A percentile compares a stretch with the other conserved stretches of the same genome.
Conservation (phyloP, 92 coral and sea anemone genomes). For the Epizoanthus rinbou region DNA sequence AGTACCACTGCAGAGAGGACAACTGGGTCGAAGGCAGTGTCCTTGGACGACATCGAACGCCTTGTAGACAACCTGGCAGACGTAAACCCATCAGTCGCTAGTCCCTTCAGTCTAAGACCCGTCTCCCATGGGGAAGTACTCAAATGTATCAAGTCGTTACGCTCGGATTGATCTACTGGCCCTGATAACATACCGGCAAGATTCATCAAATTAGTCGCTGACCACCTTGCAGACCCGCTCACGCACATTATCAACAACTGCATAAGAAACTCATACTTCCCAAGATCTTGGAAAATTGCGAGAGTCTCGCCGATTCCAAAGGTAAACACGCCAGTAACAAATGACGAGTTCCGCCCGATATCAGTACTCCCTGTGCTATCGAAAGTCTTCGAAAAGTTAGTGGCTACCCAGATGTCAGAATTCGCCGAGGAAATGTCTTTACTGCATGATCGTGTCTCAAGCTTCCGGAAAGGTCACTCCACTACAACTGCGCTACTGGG, state of each 20-base stretch:
- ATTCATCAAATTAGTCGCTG: conserved; percentile 52
- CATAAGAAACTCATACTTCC: conserved; percentile 45
- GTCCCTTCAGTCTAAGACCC: conserved; percentile 23
- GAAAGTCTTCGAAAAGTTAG: conserved; percentile 45
- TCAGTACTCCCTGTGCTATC: conserved; percentile 57
- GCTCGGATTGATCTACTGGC: conserved; percentile 60
- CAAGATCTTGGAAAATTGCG: conserved; percentile 48
- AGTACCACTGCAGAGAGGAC: conserved; percentile 59
- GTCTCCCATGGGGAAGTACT: conserved; percentile 40
- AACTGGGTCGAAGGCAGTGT: conserved; percentile 16
- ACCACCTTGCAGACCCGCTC: conserved; percentile 49
- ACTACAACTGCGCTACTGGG: conserved; percentile 53
- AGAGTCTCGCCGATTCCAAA: conserved; percentile 56
- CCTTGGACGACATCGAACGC: conserved; percentile 22
- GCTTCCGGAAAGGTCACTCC: conserved; percentile 57
- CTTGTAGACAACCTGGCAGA: conserved; percentile 37
- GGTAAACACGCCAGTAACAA: conserved; percentile 31
- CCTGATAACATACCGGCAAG: conserved; percentile 48
- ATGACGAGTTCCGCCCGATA: conserved; percentile 48
- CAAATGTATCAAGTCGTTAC: conserved; percentile 19
- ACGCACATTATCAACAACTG: conserved; percentile 54
- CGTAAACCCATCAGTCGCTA: conserved; percentile 9
- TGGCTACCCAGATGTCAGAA: conserved; percentile 44
- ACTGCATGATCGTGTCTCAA: conserved; percentile 34
- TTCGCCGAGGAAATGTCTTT: no score